A percentile compares a stretch with the other conserved stretches of the same genome.
Evolutionary conservation across 2,888 invertebrate species (phyloP).

Genomic region (Stictocephala bisonia): DNA sequence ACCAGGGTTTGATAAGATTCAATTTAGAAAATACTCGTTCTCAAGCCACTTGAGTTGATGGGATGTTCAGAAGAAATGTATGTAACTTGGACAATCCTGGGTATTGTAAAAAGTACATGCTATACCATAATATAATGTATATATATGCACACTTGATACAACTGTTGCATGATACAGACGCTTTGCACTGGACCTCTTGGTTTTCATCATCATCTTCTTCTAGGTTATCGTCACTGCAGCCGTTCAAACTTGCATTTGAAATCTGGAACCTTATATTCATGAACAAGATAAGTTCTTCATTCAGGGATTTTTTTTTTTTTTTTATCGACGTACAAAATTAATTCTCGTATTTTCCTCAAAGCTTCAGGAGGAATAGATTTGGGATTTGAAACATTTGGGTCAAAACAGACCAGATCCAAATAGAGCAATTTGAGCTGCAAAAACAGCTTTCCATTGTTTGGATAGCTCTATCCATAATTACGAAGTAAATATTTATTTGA

Average conservation of each 20-base stretch:
- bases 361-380: too few relatives aligned
- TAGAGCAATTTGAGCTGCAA: neutral
- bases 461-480: too few relatives aligned
- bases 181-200: too few relatives aligned
- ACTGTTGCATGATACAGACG: neutral
- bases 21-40: slow-evolving; percentile 45
- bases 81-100: slow-evolving; percentile 19
- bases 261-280: too few relatives aligned
- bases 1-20: slow-evolving; percentile 41
- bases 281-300: too few relatives aligned
- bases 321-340: too few relatives aligned
- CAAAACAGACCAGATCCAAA: slow-evolving; percentile 5
- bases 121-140: neutral
- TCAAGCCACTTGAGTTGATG: slow-evolving; percentile 33
- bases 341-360: too few relatives aligned
- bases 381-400: neutral
- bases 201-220: too few relatives aligned
- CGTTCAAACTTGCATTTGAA: too few relatives aligned
- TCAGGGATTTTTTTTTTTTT: too few relatives aligned
- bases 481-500: neutral
- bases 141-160: slow-evolving; percentile 28
- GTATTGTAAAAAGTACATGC: neutral
- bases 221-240: too few relatives aligned
- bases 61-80: slow-evolving; percentile 34
- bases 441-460: slow-evolving; percentile 4